These are phyloP conservation scores for Clivina fossor DNA, from an alignment of 2,888 invertebrate genomes.

Conservation along the genomic window DNA sequence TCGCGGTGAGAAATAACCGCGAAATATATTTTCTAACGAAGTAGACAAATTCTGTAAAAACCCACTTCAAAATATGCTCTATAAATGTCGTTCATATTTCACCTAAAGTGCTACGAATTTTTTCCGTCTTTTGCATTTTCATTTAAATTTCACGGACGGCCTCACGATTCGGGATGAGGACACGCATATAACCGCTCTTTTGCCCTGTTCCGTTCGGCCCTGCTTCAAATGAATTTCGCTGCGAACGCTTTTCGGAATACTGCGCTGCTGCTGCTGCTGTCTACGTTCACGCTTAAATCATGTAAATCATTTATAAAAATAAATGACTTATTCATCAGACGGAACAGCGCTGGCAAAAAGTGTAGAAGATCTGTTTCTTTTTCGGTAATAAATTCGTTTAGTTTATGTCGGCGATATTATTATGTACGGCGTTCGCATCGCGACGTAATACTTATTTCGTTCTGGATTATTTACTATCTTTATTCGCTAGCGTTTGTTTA, in stretches of 20 bases:
- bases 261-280: background rate
- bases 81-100: slow-evolving; percentile 30
- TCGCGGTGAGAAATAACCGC: slow-evolving; percentile 28
- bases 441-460: too few species aligned
- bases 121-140: slow-evolving; percentile 8
- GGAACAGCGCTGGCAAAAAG: background rate
- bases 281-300: slow-evolving; percentile 12
- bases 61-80: slow-evolving; percentile 33
- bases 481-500: too few species aligned
- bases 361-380: too few species aligned
- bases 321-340: slow-evolving; percentile 28
- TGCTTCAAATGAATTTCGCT: too few species aligned
- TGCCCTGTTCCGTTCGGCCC: background rate
- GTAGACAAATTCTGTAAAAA: slow-evolving; percentile 32
- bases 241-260: too few species aligned
- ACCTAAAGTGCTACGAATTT: slow-evolving; percentile 17
- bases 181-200: too few species aligned
- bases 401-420: too few species aligned
- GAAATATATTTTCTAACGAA: slow-evolving; percentile 29
- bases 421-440: too few species aligned
- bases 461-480: too few species aligned
- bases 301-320: slow-evolving; percentile 33
- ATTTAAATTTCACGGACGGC: slow-evolving; percentile 13
- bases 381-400: too few species aligned
- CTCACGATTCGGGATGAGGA: too few species aligned